Evolutionary conservation across 2,888 invertebrate genomes (phyloP).

Genomic region (Gymnosoma rotundatum): DNA sequence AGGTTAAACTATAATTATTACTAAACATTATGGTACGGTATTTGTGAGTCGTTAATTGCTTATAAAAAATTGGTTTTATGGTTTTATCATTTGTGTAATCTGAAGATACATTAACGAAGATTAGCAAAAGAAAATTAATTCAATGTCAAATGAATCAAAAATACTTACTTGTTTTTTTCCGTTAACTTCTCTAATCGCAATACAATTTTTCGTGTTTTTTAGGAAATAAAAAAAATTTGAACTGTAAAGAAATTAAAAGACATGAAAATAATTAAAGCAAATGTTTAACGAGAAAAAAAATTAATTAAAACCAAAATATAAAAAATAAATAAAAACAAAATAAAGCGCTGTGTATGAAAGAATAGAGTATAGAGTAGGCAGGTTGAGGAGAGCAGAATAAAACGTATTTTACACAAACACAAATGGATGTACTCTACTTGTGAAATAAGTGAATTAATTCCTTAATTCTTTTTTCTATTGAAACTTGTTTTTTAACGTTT

Average conservation of each 20-base stretch:
- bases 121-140: slow-evolving; percentile 22
- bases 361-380: no score
- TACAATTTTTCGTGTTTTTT: slow-evolving; percentile 6
- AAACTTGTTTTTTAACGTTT: background rate
- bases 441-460: slow-evolving; percentile 8
- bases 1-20: no score
- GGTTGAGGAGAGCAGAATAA: no score
- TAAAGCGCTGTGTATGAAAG: no score
- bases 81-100: no score
- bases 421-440: no score
- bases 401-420: no score
- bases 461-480: background rate
- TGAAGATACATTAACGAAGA: background rate
- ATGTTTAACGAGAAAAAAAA: slow-evolving; percentile 12
- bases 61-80: no score
- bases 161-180: slow-evolving; percentile 36
- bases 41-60: no score
- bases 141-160: slow-evolving; percentile 23
- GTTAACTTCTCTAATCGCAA: slow-evolving; percentile 15
- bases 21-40: no score
- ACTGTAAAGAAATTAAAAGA: slow-evolving; percentile 39
- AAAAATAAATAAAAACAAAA: slow-evolving; percentile 7
- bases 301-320: slow-evolving; percentile 35
- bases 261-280: slow-evolving; percentile 46
- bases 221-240: slow-evolving; percentile 7